Percentiles rank a stretch among this genome's conserved stretches.
Evolutionary conservation across 2,113 vertebrate species (phyloP).

Genomic region (Propithecus coquereli): DNA sequence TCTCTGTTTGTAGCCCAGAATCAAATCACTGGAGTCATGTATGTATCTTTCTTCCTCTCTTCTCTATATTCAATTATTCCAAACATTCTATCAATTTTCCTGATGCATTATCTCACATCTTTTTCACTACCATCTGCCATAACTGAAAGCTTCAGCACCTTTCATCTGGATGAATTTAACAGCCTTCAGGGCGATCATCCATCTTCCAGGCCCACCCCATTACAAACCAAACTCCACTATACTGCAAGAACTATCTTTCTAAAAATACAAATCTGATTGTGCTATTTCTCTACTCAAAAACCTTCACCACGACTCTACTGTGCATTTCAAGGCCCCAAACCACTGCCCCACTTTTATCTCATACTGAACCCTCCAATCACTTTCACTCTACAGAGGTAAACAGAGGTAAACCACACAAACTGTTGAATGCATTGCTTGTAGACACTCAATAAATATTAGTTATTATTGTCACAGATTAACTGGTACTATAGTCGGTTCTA

Average conservation of each 20-base stretch:
- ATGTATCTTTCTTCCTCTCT: background rate
- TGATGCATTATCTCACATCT: background rate
- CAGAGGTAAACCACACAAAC: background rate
- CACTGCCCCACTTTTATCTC: background rate
- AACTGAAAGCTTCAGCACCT: background rate
- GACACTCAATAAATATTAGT: background rate
- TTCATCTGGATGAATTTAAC: background rate
- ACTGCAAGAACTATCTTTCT: background rate
- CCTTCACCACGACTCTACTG: background rate
- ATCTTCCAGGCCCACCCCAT: background rate
- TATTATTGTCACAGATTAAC: background rate
- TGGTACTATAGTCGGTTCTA: background rate
- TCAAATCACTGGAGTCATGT: background rate
- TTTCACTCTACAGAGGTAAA: background rate
- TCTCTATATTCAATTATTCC: background rate
- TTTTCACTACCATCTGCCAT: background rate
- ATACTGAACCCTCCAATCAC: background rate
- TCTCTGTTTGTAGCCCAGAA: background rate
- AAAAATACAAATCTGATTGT: background rate
- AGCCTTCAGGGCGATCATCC: background rate
- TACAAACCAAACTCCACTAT: constrained; percentile 12
- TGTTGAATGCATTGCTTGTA: background rate
- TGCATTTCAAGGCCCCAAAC: background rate
- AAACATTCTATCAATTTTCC: background rate
- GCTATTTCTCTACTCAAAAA: constrained; percentile 1